A percentile compares a stretch with the other conserved stretches of the same genome.
Conservation (phyloP, 2,888 invertebrate genomes). For the Seira sanloemensis region DNA sequence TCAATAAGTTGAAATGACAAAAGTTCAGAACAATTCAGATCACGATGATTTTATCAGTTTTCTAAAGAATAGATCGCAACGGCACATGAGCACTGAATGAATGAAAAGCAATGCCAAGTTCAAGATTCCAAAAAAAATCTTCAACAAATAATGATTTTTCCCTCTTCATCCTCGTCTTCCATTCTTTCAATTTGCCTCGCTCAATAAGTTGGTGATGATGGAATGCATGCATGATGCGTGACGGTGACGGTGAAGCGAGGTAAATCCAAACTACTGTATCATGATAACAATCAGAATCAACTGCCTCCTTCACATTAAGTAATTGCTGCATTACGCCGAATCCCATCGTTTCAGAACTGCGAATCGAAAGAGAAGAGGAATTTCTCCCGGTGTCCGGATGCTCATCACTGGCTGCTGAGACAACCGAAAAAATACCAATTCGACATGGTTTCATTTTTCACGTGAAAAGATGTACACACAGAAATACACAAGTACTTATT, state of each 20-base stretch:
- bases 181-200: constrained; percentile 53
- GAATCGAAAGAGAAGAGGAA: no score
- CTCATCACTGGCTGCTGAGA: constrained; percentile 31
- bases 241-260: constrained; percentile 48
- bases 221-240: constrained; percentile 39
- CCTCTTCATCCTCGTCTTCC: no score
- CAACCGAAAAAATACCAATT: constrained; percentile 55
- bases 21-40: no score
- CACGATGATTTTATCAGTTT: constrained; percentile 24
- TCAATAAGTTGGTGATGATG: constrained; percentile 21
- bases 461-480: neutral
- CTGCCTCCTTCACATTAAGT: no score
- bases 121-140: constrained; percentile 46
- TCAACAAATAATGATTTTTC: no score
- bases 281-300: no score
- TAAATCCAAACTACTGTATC: neutral
- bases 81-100: neutral
- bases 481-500: no score
- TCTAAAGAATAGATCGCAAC: neutral
- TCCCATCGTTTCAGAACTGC: neutral
- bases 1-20: no score
- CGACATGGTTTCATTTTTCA: constrained; percentile 44
- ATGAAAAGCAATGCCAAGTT: constrained; percentile 52
- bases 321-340: neutral
- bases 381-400: constrained; percentile 15